Evolutionary conservation across 2,113 vertebrate species (phyloP).

Genomic region (Neolamprologus longior): DNA sequence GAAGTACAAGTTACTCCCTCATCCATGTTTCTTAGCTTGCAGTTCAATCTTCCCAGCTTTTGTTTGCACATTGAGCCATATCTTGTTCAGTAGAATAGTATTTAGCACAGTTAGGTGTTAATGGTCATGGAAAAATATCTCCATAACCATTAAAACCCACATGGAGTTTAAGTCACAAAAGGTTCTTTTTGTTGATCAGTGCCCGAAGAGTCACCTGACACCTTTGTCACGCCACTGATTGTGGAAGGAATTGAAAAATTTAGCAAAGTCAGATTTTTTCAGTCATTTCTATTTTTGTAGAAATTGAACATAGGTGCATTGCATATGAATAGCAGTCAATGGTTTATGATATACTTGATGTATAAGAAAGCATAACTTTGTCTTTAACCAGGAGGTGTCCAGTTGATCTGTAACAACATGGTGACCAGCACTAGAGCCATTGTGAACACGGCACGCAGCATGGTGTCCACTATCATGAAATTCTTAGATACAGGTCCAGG

Average conservation of each 20-base stretch:
- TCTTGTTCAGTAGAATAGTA: not conserved
- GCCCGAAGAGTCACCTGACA: not conserved
- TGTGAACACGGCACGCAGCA: constrained; percentile 97
- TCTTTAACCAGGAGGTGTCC: constrained; percentile 84
- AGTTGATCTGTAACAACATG: constrained; percentile 99
- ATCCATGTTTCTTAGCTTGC: not conserved
- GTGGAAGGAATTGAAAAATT: not conserved
- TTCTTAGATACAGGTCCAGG: constrained; percentile 94
- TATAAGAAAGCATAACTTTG: not conserved
- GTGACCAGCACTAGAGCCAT: constrained; percentile 98
- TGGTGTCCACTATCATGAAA: constrained; percentile 99
- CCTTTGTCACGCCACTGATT: not conserved
- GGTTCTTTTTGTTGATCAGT: not conserved
- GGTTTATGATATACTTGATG: fast-evolving
- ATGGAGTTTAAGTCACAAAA: not conserved
- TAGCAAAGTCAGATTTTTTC: not conserved
- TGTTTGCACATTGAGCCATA: not conserved
- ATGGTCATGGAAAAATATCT: not conserved
- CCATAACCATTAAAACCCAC: not conserved
- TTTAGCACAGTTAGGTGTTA: not conserved
- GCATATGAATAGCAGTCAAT: not conserved
- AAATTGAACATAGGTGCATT: not conserved
- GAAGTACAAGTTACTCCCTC: not conserved
- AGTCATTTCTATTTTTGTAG: not conserved
- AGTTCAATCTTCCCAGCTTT: not conserved